A percentile compares a stretch with the other conserved stretches of the same genome.
Evolutionary conservation across 2,888 invertebrate genomes (phyloP).

Genomic region (Eilema griseolum): DNA sequence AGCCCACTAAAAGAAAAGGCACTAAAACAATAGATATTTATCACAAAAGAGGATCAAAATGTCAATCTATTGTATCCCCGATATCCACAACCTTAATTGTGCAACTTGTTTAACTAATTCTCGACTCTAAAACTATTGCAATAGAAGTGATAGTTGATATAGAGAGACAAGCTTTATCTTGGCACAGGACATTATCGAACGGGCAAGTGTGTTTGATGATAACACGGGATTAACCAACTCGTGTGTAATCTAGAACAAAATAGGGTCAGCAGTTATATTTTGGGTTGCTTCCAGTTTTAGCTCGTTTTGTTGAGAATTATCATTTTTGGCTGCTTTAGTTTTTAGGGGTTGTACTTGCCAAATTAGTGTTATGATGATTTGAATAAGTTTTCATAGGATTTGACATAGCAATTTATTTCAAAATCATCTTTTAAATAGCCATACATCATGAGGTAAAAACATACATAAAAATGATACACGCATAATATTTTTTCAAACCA

Average conservation of each 20-base stretch:
- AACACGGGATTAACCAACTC: constrained; percentile 71
- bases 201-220: constrained; percentile 70
- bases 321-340: constrained; percentile 14
- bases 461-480: not conserved
- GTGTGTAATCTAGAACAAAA: constrained; percentile 66
- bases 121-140: constrained; percentile 19
- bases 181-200: constrained; percentile 66
- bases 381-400: not conserved
- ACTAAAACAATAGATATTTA: constrained; percentile 62
- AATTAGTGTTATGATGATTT: constrained; percentile 18
- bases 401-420: not conserved
- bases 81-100: constrained; percentile 56
- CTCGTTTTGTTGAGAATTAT: constrained; percentile 26
- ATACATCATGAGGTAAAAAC: not conserved
- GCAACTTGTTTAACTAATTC: constrained; percentile 42
- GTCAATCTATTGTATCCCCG: constrained; percentile 67
- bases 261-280: constrained; percentile 55
- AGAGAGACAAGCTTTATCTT: constrained; percentile 22
- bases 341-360: constrained; percentile 11
- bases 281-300: constrained; percentile 36
- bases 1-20: constrained; percentile 51
- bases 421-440: not conserved
- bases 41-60: constrained; percentile 66
- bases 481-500: constrained; percentile 21
- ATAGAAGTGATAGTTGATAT: constrained; percentile 22